Percentiles rank a stretch among this genome's conserved stretches.
Conservation (phyloP, 2,888 invertebrate genomes). For the Caenorhabditis uteleia region DNA sequence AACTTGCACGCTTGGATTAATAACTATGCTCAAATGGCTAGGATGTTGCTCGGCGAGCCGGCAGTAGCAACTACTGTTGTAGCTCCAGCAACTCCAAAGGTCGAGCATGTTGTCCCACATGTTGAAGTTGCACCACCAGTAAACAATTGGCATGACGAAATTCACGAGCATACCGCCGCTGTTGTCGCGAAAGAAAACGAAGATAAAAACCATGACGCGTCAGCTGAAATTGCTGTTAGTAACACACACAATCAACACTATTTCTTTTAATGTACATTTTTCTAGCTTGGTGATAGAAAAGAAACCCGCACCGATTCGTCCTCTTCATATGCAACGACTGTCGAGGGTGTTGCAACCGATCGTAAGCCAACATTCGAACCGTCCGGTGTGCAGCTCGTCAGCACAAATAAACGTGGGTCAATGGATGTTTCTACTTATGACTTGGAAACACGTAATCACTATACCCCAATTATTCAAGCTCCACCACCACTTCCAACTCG, state of each 20-base stretch:
- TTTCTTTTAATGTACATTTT: no score
- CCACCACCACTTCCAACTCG: background rate
- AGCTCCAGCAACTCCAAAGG: background rate
- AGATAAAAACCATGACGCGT: slow-evolving; percentile 2
- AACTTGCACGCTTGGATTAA: slow-evolving; percentile 49
- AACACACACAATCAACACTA: background rate
- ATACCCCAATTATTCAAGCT: background rate
- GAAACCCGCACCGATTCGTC: slow-evolving; percentile 9
- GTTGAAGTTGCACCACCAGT: background rate
- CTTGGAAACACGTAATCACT: no score
- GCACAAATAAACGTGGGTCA: background rate
- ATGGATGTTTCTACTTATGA: no score
- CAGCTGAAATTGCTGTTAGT: background rate
- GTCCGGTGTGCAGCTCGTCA: background rate
- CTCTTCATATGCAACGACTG: slow-evolving; percentile 23
- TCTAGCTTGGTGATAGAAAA: slow-evolving; percentile 1
- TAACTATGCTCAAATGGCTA: background rate
- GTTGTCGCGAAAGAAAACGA: slow-evolving; percentile 1
- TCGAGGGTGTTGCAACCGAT: slow-evolving; percentile 21
- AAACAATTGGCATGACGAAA: slow-evolving; percentile 22
- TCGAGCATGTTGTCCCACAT: background rate
- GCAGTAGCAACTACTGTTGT: background rate
- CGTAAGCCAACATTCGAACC: slow-evolving; percentile 1
- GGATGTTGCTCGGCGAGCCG: slow-evolving; percentile 5
- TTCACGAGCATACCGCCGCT: slow-evolving; percentile 14